Evolutionary conservation across 2,113 vertebrate genomes (phyloP).

Genomic region (Heliornis fulica): DNA sequence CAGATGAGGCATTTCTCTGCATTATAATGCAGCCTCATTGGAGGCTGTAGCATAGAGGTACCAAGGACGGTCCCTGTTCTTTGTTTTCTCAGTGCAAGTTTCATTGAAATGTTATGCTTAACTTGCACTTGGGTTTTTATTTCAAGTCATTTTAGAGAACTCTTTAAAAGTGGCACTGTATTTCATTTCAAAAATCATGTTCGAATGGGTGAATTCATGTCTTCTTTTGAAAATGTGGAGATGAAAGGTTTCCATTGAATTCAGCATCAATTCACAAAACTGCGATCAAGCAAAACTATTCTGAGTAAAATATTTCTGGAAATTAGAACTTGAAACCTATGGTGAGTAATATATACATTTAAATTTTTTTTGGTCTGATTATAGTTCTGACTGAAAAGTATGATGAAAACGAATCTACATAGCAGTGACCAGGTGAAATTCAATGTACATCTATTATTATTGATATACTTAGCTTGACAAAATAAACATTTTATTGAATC

Average conservation of each 20-base stretch:
- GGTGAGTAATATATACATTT: neutral
- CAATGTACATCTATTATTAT: neutral
- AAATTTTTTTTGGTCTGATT: neutral
- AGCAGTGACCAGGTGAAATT: neutral
- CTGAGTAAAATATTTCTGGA: neutral
- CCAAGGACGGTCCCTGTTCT: neutral
- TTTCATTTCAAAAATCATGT: neutral
- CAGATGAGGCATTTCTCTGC: neutral
- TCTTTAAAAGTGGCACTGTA: neutral
- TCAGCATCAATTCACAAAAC: neutral
- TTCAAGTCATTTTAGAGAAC: neutral
- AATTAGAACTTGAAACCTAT: neutral
- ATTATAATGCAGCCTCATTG: neutral
- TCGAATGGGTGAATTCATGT: neutral
- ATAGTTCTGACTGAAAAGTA: neutral
- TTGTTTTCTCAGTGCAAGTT: neutral
- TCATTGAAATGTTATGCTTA: neutral
- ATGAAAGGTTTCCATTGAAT: neutral
- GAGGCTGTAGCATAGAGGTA: neutral
- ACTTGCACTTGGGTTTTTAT: neutral
- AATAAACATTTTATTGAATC: neutral
- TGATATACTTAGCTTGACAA: neutral
- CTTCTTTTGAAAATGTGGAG: neutral
- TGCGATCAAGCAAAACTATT: neutral
- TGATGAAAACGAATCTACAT: neutral